Evolutionary conservation across 2,888 invertebrate species (phyloP), one percentile per base, ranked within the genome.

Genomic region (Malacosoma neustria): DNA sequence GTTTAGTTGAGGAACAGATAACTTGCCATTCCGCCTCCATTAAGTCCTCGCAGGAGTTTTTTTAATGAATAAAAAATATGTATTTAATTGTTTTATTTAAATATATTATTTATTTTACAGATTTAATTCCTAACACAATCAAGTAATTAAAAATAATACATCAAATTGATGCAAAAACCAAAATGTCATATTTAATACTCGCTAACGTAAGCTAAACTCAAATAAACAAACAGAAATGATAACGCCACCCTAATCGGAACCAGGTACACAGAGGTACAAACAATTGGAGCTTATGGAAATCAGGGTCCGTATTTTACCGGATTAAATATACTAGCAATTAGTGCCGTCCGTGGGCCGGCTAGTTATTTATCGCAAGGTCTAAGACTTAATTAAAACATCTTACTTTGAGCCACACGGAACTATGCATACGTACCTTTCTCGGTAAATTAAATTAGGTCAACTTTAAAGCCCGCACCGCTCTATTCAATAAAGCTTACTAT

Each of bases 281-380:
- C 80, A 81, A 81, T 79, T 77, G 77, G 72, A 76, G 80, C 81
- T 80, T 82, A 84, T 84, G 81, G 77, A 81, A 84, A 84, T 81
- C 77, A 79, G 75, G 72, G 49, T 57, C 69, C 65, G 67, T 67
- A 80, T 80, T 84, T 81, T 75, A 76, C 72, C 58, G 80, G 84
- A 81, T 84, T 82, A 82, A 77, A 82, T 81, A 76, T 76, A 82
- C 73, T 77, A 70, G 76, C 79, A 81, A 85, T 82, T 82, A 82
- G 81, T 79, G 72, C 68, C 64, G 66, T 61, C 70, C 74, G 61
- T 62, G 56, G 60, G 49, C 2, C 22, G 54, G 62, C 67, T 66
- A 74, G 76, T 80, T 81, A 79, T 81, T 84, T 84, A 82, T 81
- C 67, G 76, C 71, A 56, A 73, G 75, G 74, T 67, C 79, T 80